Evolutionary conservation across 1,140 invertebrate genomes (phyloP), one percentile per base, ranked within the genome.

Genomic region (Drosophila chauvacae): DNA sequence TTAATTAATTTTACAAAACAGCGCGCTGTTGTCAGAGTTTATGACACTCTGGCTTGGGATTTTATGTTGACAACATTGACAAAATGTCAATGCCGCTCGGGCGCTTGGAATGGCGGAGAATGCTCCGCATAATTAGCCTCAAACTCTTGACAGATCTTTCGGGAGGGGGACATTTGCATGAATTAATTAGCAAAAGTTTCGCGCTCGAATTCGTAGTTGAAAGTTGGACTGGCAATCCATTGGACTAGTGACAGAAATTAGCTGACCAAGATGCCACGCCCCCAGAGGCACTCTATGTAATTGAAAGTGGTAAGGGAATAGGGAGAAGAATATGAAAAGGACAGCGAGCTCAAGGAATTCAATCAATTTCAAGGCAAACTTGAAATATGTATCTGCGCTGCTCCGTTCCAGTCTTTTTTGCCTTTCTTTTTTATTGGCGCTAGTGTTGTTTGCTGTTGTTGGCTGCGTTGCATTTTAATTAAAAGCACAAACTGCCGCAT

Each of bases 61-160:
- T 88, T 90, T 79, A 84, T 84, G 84, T 77, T 90, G 84, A 87
- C 84, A 88, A 88, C 85, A 87, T 87, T 88, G 84, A 87, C 84
- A 88, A 84, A 90, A 84, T 90, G 84, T 90, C 84, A 84, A 75
- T 88, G 66, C 59, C 48, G 60, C 58, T 70, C 48, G 23, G 57
- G 16, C 37, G 56, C 44, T 23, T 48, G 48, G 48, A 51, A 41
- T 50, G 18, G 4, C 30, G 35, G 14, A 61, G 53, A 65, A 63
- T 62, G 72, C 69, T 79, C 73, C 85, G 84, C 84, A 87, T 87
- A 87, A 87, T 87, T 87, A 87, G 84, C 72, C 71, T 55, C 51
- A 66, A 77, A 74, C 73, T 58, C 51, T 58, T 53, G 47, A 61
- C 60, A 58, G 60, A 64, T 68, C 68, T 69, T 56, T 51, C 14